Conservation (phyloP, 2,113 vertebrate genomes). For the Strix aluco region DNA sequence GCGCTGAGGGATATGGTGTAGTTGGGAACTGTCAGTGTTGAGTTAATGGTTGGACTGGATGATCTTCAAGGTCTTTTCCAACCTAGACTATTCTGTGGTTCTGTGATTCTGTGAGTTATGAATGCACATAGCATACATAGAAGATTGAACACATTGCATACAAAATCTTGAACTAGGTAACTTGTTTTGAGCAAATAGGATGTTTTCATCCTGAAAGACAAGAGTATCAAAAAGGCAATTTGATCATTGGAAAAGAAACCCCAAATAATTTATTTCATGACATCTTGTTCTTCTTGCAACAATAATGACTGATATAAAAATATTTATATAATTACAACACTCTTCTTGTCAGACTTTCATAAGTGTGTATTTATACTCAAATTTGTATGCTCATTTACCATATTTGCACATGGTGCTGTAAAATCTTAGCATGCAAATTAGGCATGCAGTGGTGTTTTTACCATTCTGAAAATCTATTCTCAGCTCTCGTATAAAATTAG, state of each 20-base stretch:
- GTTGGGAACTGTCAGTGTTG: too few species aligned
- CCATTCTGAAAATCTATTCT: neutral
- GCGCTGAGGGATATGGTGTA: too few species aligned
- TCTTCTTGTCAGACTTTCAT: neutral
- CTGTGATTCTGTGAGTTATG: neutral
- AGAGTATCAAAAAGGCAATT: neutral
- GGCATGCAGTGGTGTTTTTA: neutral
- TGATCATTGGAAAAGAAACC: neutral
- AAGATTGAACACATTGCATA: neutral
- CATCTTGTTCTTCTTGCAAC: neutral
- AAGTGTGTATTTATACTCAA: neutral
- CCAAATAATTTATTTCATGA: neutral
- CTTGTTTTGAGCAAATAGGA: neutral
- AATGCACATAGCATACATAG: neutral
- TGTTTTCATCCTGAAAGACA: neutral
- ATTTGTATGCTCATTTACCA: neutral
- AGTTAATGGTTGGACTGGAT: too few species aligned
- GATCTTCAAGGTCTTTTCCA: too few species aligned
- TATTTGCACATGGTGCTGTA: rapidly evolving
- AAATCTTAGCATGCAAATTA: neutral
- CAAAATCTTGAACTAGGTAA: neutral
- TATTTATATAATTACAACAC: neutral
- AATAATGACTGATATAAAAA: neutral
- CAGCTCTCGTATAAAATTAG: neutral
- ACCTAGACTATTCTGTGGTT: neutral